phyloP scores from a whole-genome alignment of 2,888 invertebrate genomes.

The Sepioteuthis lessoniana region DNA sequence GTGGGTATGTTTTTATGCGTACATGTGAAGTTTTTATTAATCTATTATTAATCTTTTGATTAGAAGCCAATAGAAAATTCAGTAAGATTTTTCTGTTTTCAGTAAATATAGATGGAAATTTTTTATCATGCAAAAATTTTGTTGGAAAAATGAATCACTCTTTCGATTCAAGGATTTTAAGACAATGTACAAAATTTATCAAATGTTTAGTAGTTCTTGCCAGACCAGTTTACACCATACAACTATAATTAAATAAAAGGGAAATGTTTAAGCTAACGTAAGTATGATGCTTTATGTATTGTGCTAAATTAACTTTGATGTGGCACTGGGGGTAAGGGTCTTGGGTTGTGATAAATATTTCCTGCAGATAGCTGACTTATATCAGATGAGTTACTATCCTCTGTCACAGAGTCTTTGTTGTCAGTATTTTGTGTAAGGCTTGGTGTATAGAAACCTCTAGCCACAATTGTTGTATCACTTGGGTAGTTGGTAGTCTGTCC shows the following conservation, averaged over 20 bases:
- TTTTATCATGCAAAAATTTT: background rate
- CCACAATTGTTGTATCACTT: constrained; percentile 23
- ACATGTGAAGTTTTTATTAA: no score
- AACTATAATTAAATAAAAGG: background rate
- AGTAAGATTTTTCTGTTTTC: background rate
- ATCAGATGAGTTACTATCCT: constrained; percentile 12
- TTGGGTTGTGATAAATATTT: background rate
- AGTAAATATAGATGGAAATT: background rate
- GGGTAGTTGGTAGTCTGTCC: constrained; percentile 16
- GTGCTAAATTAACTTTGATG: constrained; percentile 2
- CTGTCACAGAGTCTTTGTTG: background rate
- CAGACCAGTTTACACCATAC: background rate
- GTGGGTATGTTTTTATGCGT: no score
- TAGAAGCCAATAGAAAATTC: background rate
- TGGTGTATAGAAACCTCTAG: background rate
- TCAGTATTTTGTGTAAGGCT: background rate
- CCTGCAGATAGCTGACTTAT: background rate
- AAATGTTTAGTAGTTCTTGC: background rate
- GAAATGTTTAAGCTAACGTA: background rate
- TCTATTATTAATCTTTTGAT: background rate
- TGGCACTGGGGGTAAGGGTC: constrained; percentile 9
- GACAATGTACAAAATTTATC: background rate
- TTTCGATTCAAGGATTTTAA: background rate
- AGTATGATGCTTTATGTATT: background rate
- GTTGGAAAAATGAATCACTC: background rate